Base-by-base conservation (phyloP, 2,797 vertebrate species). In the Pseudocheirus occidentalis region DNA sequence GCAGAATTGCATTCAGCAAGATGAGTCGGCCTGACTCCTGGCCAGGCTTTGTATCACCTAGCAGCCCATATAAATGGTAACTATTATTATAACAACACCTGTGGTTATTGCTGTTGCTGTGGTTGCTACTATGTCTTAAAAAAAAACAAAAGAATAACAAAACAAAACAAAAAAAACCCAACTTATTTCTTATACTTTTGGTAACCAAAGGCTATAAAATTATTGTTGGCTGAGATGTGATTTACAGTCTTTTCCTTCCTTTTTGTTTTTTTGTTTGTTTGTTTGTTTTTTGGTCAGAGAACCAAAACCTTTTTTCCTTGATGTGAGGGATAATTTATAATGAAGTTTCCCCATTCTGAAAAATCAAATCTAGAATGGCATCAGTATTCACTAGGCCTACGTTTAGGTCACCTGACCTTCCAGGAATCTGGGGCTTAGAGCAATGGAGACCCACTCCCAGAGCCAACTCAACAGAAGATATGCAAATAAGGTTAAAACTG, bases 191-290 rank as follows among this genome's bases (percentile, higher is more conserved):
- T 66, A n/a, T n/a, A n/a, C 14, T 66, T n/a, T 16, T 66, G 31
- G 31, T 5, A 66, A n/a, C 34, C 31, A n/a, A 1, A 59, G 1
- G 0, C 2, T 66, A n/a, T 5, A 66, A 2, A n/a, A 1, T 4
- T n/a, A 5, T 66, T n/a, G 4, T 34, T n/a, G 34, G 34, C n/a
- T 66, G 59, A 66, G 31, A 66, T 66, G 14, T 16, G 24, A 34
- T n/a, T n/a, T n/a, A 66, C 10, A 66, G 4, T 34, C 14, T n/a
- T 81, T 27, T 11, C 3, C 13, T 59, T 59, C 29, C 16, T 28
- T 27, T 0, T 16, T 16, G 16, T 55, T 62, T 34, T 62, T 57
- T n/a, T n/a, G n/a, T n/a, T n/a, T n/a, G n/a, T 58, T 29, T 58
- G 7, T 29, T 53, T 52, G 52, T n/a, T 57, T 66, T 73, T 73